Evolutionary conservation across 53 echinoderm and acorn worm species (phyloP).

Genomic region (Arbacia lixula): DNA sequence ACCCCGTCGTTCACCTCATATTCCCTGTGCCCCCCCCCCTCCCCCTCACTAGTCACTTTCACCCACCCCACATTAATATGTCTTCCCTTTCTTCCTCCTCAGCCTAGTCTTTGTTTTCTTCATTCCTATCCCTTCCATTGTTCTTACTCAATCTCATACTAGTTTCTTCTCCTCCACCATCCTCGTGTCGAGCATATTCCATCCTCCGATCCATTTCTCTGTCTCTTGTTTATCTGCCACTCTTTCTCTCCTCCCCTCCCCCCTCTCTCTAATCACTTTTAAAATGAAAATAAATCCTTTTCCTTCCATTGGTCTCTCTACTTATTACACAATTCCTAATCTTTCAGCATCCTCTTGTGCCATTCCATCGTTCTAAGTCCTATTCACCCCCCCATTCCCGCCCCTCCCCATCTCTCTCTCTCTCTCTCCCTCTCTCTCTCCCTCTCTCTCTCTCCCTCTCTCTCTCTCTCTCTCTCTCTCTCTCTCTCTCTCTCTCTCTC

Average conservation of each 20-base stretch:
- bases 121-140: not conserved
- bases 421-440: not conserved
- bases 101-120: not conserved
- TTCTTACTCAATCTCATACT: not conserved
- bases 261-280: too few relatives aligned
- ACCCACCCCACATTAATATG: not conserved
- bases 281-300: too few relatives aligned
- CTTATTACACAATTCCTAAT: too few relatives aligned
- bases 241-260: not conserved
- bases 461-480: not conserved
- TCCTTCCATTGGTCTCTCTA: not conserved
- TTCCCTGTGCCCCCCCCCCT: too few relatives aligned
- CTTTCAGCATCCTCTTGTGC: too few relatives aligned
- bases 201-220: too few relatives aligned
- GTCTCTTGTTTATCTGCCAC: not conserved
- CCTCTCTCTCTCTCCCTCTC: not conserved
- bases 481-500: not conserved
- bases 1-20: too few relatives aligned
- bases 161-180: not conserved
- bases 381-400: not conserved
- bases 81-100: not conserved
- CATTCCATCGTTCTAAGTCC: not conserved
- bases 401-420: not conserved
- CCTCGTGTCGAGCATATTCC: too few relatives aligned
- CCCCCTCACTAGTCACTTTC: too few relatives aligned